These are phyloP conservation scores for Drosophila nasuta DNA, from an alignment of 1,140 invertebrate genomes.

Conservation along the genomic window DNA sequence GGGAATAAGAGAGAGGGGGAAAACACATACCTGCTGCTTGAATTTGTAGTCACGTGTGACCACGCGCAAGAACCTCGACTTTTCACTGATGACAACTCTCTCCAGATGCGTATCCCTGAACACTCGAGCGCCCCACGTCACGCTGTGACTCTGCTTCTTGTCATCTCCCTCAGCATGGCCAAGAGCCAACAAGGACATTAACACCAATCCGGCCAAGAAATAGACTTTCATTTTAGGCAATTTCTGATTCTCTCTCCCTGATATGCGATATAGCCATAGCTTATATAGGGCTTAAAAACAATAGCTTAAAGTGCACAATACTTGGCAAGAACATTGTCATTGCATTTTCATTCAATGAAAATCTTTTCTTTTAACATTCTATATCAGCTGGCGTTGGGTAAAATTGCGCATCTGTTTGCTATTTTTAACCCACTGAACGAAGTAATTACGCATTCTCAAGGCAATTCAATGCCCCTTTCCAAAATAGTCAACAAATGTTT, in stretches of 20 bases:
- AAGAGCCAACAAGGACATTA: slow-evolving; percentile 32
- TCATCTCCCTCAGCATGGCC: slow-evolving; percentile 17
- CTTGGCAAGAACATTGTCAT: not conserved
- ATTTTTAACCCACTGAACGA: slow-evolving; percentile 15
- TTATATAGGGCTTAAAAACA: slow-evolving; percentile 32
- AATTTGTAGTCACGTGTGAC: slow-evolving; percentile 63
- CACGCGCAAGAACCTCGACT: slow-evolving; percentile 83
- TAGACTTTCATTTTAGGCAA: slow-evolving; percentile 43
- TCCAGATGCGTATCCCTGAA: slow-evolving; percentile 71
- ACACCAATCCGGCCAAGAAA: slow-evolving; percentile 17
- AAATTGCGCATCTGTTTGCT: slow-evolving; percentile 30
- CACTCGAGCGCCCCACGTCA: slow-evolving; percentile 68
- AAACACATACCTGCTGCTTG: slow-evolving; percentile 48
- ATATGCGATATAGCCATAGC: not conserved
- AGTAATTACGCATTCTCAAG: not conserved
- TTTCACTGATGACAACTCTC: slow-evolving; percentile 79
- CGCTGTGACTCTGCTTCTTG: slow-evolving; percentile 60
- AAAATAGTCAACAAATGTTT: not conserved
- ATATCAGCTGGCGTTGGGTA: slow-evolving; percentile 1
- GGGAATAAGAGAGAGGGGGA: not conserved
- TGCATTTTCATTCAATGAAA: slow-evolving; percentile 2
- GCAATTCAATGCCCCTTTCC: not conserved
- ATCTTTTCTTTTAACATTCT: slow-evolving; percentile 17
- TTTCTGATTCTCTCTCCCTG: not conserved
- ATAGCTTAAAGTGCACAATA: not conserved